phyloP scores from a whole-genome alignment of 1,140 invertebrate genomes.

The Solenopsis invicta region DNA sequence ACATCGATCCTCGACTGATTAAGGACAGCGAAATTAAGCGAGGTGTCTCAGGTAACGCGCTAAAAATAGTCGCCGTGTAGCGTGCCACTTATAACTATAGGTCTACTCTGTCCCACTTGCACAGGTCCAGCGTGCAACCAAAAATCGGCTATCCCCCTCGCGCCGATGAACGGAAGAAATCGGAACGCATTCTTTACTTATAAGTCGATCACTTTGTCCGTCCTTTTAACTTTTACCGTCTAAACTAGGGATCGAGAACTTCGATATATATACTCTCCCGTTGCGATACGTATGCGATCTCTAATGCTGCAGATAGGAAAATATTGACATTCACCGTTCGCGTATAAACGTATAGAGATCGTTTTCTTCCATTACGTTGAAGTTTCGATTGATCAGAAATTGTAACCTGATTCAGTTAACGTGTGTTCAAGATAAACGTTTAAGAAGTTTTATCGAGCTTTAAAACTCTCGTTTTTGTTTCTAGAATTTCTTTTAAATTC shows the following conservation, averaged over 20 bases:
- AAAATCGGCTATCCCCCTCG: slow-evolving; percentile 27
- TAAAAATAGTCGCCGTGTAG: slow-evolving; percentile 39
- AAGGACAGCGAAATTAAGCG: slow-evolving; percentile 49
- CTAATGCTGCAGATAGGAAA: background rate
- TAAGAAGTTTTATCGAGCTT: background rate
- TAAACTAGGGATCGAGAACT: background rate
- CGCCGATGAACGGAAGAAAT: background rate
- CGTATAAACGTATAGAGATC: background rate
- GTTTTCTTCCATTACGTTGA: background rate
- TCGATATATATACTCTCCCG: background rate
- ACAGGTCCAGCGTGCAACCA: background rate
- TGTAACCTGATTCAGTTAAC: background rate
- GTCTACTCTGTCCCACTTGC: slow-evolving; percentile 20
- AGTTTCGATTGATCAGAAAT: background rate
- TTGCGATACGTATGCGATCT: too few species aligned
- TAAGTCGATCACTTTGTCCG: background rate
- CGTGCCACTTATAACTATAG: slow-evolving; percentile 45
- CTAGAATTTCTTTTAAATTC: background rate
- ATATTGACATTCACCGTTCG: background rate
- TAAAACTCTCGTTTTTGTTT: background rate
- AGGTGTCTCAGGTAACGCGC: slow-evolving; percentile 45
- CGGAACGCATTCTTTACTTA: background rate
- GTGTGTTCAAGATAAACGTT: background rate
- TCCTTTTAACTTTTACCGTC: background rate
- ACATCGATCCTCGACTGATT: slow-evolving; percentile 40